Evolutionary conservation across 2,888 invertebrate species (phyloP).

Genomic region (Heteromyza rotundicornis): DNA sequence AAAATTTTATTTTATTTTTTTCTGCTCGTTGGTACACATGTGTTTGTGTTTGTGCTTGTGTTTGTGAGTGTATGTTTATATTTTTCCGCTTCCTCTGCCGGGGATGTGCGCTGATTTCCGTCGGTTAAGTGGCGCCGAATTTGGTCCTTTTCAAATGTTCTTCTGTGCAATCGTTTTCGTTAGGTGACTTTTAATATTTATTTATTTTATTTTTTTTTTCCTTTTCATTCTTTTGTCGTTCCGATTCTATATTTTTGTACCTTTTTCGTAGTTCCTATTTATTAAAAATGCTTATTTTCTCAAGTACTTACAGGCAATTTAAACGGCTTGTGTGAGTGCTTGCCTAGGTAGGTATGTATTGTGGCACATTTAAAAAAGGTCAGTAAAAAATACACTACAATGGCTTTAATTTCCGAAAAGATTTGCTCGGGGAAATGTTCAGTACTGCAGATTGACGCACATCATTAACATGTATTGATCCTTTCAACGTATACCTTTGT

Average conservation of each 20-base stretch:
- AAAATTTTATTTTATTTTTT: slow-evolving; percentile 36
- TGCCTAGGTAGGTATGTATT: no score
- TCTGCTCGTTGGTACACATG: background rate
- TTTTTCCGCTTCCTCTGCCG: slow-evolving; percentile 18
- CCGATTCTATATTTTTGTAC: background rate
- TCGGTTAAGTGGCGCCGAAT: slow-evolving; percentile 1
- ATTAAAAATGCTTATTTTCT: background rate
- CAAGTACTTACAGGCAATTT: background rate
- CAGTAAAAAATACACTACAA: no score
- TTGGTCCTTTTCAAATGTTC: background rate
- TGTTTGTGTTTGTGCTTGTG: slow-evolving; percentile 18
- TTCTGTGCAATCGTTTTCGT: background rate
- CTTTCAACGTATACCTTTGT: no score
- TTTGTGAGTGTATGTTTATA: slow-evolving; percentile 22
- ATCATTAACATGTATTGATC: no score
- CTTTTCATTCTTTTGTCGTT: background rate
- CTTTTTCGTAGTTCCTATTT: background rate
- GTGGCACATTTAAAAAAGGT: no score
- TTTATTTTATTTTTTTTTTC: background rate
- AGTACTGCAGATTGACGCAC: no score
- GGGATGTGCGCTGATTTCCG: slow-evolving; percentile 7
- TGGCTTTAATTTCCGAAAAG: no score
- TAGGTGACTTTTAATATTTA: background rate
- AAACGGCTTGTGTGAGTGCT: background rate
- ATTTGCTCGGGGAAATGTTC: no score